Percentiles rank a stretch among this genome's conserved stretches.
Conservation (phyloP, 2,888 invertebrate genomes). For the Dasypogon diadema region DNA sequence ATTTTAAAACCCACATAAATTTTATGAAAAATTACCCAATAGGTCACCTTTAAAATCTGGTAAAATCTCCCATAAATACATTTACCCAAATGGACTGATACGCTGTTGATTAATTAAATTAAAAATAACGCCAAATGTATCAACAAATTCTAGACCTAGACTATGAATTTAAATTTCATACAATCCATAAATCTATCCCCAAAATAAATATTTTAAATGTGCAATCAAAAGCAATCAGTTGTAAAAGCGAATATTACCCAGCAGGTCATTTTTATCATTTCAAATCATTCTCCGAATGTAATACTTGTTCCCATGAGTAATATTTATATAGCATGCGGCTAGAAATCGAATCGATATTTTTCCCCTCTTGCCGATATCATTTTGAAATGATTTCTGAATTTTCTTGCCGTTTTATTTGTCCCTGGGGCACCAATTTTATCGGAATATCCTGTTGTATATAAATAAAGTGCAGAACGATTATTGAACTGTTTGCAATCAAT, state of each 20-base stretch:
- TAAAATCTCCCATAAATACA: no score
- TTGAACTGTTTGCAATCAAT: conserved; percentile 29
- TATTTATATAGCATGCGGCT: conserved; percentile 23
- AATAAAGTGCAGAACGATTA: conserved; percentile 33
- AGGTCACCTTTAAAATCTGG: no score
- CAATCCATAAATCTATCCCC: no score
- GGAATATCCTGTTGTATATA: conserved; percentile 20
- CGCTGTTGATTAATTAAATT: no score
- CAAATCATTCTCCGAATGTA: conserved; percentile 13
- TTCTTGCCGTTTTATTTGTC: conserved; percentile 36
- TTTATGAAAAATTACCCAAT: no score
- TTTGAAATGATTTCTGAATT: conserved; percentile 46
- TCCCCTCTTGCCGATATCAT: conserved; percentile 18
- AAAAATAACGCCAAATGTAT: no score
- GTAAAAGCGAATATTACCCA: conserved; percentile 32
- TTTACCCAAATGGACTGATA: no score
- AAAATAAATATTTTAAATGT: conserved; percentile 8
- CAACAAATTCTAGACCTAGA: no score
- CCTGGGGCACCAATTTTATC: conserved; percentile 23
- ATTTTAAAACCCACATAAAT: no score
- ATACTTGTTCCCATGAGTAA: conserved; percentile 2
- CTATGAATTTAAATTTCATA: no score
- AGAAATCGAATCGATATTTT: conserved; percentile 14
- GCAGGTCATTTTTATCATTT: conserved; percentile 40
- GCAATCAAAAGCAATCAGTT: conserved; percentile 38